Conservation (phyloP, 2,797 vertebrate species). For the Varecia variegata region DNA sequence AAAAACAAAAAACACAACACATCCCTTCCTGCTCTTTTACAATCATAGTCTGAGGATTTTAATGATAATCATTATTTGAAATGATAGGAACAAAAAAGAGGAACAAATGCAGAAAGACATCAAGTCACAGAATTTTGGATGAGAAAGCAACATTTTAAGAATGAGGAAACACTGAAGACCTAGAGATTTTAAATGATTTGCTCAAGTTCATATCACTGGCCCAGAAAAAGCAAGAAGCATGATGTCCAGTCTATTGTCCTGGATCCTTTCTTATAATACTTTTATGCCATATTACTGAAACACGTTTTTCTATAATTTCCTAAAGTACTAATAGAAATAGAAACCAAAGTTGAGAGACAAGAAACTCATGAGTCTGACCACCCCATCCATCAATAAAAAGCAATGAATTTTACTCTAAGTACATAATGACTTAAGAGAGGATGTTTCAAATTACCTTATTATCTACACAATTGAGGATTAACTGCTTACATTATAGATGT, state of each 20-base stretch:
- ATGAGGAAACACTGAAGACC: constrained; percentile 27
- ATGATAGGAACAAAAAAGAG: neutral
- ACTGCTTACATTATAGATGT: constrained; percentile 4
- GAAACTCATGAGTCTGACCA: constrained; percentile 21
- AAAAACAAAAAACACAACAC: neutral
- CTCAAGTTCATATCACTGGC: neutral
- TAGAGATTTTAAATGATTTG: constrained; percentile 24
- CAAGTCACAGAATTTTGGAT: neutral
- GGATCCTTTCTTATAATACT: neutral
- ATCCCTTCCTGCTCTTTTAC: constrained; percentile 54
- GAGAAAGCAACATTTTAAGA: constrained; percentile 26
- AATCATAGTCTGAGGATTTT: constrained; percentile 19
- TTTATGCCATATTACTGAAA: neutral
- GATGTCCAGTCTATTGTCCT: neutral
- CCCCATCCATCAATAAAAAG: constrained; percentile 1
- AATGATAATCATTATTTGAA: constrained; percentile 55
- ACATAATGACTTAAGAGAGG: neutral
- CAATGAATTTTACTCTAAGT: constrained; percentile 20
- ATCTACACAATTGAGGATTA: neutral
- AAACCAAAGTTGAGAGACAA: constrained; percentile 44
- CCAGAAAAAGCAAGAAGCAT: neutral
- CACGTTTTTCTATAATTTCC: neutral
- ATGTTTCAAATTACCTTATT: constrained; percentile 37
- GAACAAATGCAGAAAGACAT: neutral
- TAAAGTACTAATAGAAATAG: constrained; percentile 16